Evolutionary conservation across 2,888 invertebrate genomes (phyloP), one percentile per base, ranked within the genome.

Genomic region (Tenodera sinensis): DNA sequence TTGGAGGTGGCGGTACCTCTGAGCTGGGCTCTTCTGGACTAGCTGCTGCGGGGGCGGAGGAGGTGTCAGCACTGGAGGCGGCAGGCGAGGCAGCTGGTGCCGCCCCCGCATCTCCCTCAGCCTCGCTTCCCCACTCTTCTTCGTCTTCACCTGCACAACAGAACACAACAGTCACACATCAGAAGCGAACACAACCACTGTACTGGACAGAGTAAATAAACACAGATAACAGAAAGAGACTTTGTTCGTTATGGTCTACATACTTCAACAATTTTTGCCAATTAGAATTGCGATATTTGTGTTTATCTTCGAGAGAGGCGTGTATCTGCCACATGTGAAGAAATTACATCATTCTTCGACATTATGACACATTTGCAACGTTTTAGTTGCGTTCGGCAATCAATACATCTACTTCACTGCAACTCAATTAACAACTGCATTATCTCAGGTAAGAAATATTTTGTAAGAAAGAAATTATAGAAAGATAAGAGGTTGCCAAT

Each of bases 111-210:
- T 71, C 54, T 71, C 54, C 92, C 92, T 93, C 90, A 92, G 93
- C 89, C 93, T 92, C 91, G 92, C 93, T 90, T 92, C 93, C 93
- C 93, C 93, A 93, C 92, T 93, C 93, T 92, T 93, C 93, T 91
- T 93, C 93, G 92, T 93, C 93, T 92, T 93, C 93, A 92, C 93
- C 93, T 93, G 91, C 3, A 88, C 81, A 71, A 87, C 82, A 27
- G 9, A 34, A 8, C 25, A 9, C 1, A 71, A 25, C 54, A 20
- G 20, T 71, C 20, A 20, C 25, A 71, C 15, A 20, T 25, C 54
- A 4, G 54, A 71, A 6, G 54, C 20, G 1, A 20, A 71, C 1
- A 20, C 25, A 3, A 71, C 1, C 42, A 42, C 20, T 71, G 54
- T 3, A 42, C 54, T 71, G 54, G 14, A 42, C 54, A 4, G 20